Conservation (phyloP, 2,113 vertebrate genomes). For the Columbina picui region DNA sequence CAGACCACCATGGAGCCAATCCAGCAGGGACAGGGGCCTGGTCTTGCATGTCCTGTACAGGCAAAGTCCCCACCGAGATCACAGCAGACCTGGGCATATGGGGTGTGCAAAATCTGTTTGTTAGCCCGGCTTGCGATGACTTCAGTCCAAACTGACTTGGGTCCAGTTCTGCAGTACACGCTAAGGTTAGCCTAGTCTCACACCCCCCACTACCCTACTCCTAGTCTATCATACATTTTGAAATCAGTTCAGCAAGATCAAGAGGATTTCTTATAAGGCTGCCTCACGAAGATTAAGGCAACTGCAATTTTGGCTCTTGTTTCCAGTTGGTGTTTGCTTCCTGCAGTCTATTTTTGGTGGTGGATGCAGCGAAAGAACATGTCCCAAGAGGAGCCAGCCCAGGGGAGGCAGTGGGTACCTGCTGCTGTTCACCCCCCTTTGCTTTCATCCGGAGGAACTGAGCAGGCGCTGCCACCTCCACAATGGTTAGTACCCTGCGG, state of each 20-base stretch:
- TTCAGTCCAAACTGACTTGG: conserved; percentile 18
- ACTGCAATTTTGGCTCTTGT: conserved; percentile 37
- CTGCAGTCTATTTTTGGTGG: not conserved
- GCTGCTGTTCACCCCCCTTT: not conserved
- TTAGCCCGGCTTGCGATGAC: conserved; percentile 35
- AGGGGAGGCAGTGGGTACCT: not conserved
- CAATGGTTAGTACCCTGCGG: not conserved
- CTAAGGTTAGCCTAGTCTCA: conserved; percentile 2
- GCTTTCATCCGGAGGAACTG: not conserved
- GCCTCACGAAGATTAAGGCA: conserved; percentile 64
- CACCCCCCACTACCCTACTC: not conserved
- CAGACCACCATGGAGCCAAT: not conserved
- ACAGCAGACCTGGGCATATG: not conserved
- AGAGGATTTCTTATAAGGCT: conserved; percentile 44
- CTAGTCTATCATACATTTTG: conserved; percentile 13
- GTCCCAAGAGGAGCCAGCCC: not conserved
- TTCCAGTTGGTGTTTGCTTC: conserved; percentile 22
- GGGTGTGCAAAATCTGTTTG: not conserved
- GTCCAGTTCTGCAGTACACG: not conserved
- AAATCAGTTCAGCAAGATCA: conserved; percentile 18
- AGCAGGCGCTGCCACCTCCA: not conserved
- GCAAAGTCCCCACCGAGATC: not conserved
- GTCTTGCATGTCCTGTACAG: not conserved
- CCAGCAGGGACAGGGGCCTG: not conserved
- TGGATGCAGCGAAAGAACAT: not conserved